A percentile compares a stretch with the other conserved stretches of the same genome.
These are phyloP conservation scores for Stomorhina lunata DNA, from an alignment of 2,888 invertebrate species.

Conservation along the genomic window DNA sequence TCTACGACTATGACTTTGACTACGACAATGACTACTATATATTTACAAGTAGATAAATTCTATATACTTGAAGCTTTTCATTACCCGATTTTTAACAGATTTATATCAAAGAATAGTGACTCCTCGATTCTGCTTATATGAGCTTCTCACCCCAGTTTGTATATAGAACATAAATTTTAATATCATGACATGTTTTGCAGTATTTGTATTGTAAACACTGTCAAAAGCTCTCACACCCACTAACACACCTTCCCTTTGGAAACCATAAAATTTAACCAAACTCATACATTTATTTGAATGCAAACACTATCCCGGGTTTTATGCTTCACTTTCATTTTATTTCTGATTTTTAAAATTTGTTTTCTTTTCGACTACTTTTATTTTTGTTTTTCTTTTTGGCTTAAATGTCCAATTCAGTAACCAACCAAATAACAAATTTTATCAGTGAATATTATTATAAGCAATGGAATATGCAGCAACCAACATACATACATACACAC, in stretches of 20 bases:
- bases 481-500: no score
- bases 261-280: no score
- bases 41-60: no score
- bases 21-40: no score
- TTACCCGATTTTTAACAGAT: no score
- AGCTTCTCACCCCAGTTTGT: not conserved
- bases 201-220: not conserved
- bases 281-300: not conserved
- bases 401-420: constrained; percentile 8
- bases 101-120: no score
- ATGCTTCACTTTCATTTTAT: not conserved
- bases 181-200: not conserved
- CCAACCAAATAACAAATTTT: constrained; percentile 2
- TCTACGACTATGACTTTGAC: no score
- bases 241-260: no score
- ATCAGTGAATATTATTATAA: constrained; percentile 8
- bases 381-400: no score
- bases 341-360: not conserved
- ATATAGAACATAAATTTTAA: not conserved
- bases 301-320: not conserved
- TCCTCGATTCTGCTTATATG: no score
- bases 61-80: no score
- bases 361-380: not conserved
- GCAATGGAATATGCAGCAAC: not conserved
- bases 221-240: no score